Percentiles rank a stretch among this genome's conserved stretches.
phyloP scores from a whole-genome alignment of 2,797 vertebrate species.

The Macroramphosus scolopax region DNA sequence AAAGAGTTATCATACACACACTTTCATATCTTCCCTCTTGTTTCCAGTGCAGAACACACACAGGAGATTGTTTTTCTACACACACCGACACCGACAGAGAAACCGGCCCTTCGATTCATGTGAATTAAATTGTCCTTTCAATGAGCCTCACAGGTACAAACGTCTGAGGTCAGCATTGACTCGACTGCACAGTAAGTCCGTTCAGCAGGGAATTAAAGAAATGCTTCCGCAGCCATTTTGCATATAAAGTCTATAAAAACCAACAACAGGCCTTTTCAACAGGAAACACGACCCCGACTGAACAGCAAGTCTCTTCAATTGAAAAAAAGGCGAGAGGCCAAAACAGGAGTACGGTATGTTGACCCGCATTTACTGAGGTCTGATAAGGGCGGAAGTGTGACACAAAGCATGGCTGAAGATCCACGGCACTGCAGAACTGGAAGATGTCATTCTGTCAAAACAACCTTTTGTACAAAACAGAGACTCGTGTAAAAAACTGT shows the following conservation, averaged over 20 bases:
- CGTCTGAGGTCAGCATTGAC: constrained; percentile 49
- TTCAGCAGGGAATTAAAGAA: constrained; percentile 37
- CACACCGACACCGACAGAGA: constrained; percentile 45
- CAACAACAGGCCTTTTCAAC: constrained; percentile 47
- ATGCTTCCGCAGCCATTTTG: constrained; percentile 58
- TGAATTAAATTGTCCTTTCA: constrained; percentile 47
- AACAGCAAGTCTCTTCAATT: constrained; percentile 43
- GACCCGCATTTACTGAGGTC: constrained; percentile 62
- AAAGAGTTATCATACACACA: constrained; percentile 52
- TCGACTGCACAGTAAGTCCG: too few species aligned
- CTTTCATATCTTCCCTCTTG: constrained; percentile 37
- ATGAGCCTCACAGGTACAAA: constrained; percentile 52
- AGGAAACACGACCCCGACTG: too few species aligned
- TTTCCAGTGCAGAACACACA: constrained; percentile 61
- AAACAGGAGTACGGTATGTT: constrained; percentile 48
- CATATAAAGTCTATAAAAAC: constrained; percentile 71
- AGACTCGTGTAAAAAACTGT: constrained; percentile 36
- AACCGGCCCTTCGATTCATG: constrained; percentile 48
- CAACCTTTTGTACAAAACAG: constrained; percentile 53
- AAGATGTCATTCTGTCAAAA: constrained; percentile 39
- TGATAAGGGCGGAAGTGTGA: constrained; percentile 45
- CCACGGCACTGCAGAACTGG: too few species aligned
- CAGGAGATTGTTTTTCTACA: constrained; percentile 38
- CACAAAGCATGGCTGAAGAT: constrained; percentile 25
- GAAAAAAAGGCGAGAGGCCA: constrained; percentile 63